Conservation (phyloP, 2,888 invertebrate species). For the Eilema caniola region DNA sequence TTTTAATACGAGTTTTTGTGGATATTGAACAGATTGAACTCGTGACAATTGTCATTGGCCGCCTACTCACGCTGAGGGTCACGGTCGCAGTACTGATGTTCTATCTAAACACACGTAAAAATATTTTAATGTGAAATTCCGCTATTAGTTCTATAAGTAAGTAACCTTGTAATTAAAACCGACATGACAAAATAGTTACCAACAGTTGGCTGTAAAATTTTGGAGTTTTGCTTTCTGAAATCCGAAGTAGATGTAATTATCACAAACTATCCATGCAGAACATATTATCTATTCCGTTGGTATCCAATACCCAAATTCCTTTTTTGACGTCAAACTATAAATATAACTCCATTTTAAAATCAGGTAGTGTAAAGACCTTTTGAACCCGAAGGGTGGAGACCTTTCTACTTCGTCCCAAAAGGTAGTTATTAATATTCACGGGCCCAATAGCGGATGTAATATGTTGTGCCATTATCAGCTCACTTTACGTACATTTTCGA, state of each 20-base stretch:
- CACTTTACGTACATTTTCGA: background rate
- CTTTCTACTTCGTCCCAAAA: background rate
- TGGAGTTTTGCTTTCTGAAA: no score
- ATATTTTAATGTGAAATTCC: constrained; percentile 11
- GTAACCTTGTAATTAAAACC: constrained; percentile 7
- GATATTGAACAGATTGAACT: background rate
- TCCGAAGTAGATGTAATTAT: background rate
- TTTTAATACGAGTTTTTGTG: background rate
- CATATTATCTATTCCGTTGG: no score
- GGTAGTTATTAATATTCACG: constrained; percentile 3
- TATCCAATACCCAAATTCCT: background rate
- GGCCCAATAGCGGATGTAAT: background rate
- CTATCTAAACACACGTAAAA: background rate
- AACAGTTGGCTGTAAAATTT: background rate
- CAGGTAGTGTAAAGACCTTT: constrained; percentile 2
- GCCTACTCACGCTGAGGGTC: constrained; percentile 12
- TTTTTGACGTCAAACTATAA: constrained; percentile 2
- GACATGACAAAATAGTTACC: constrained; percentile 16
- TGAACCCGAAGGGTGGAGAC: constrained; percentile 5
- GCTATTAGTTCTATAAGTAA: constrained; percentile 8
- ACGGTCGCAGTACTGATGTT: constrained; percentile 8
- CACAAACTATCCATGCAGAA: background rate
- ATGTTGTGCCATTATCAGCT: background rate
- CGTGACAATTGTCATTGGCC: constrained; percentile 7
- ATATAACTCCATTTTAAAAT: constrained; percentile 8